Base-by-base conservation (phyloP, 2,888 invertebrate species). In the Chrysina gloriosa region DNA sequence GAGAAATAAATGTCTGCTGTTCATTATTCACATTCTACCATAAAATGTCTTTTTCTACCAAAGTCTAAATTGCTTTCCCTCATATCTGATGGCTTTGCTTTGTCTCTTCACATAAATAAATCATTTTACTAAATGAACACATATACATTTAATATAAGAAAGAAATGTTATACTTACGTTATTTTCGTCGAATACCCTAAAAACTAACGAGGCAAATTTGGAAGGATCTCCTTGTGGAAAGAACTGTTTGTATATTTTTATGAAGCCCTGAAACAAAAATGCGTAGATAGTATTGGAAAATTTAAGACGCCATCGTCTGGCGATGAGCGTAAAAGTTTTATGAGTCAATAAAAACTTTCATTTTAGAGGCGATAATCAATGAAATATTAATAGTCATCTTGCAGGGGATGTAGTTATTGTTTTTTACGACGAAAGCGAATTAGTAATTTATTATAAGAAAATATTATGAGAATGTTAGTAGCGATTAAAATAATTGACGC, bases 151-250 rank as follows among this genome's bases (percentile, higher is more conserved):
- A n/a, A n/a, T n/a, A n/a, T n/a, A n/a, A n/a, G n/a, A n/a, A 36
- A 9, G 5, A 11, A 36, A 36, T 36, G 5, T 14, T 56, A 70
- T 76, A 89, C 94, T 93, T 85, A 98, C 98, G 85, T 96, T 96
- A 84, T 98, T 98, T 86, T 97, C 96, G 84, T 98, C 98, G 85
- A 98, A 98, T 63, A 98, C 98, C 81, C 97, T 92, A 88, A 98
- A 98, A 70, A 98, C 98, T 80, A 98, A 89, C 63, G 96, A 94
- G 56, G 98, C 98, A 83, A 98, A 99, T 87, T 98, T 98, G 81
- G 96, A 96, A 45, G 98, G 98, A 86, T 99, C 98, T 75, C 98
- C 98, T 89, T 98, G 96, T 64, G 98, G 98, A 85, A 99, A 98
- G 87, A 99, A 98, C 86, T 98, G 98, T 86, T 97, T 97, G 88